These are phyloP conservation scores for Ageneiosus marmoratus DNA, from an alignment of 2,113 vertebrate genomes.

Conservation along the genomic window DNA sequence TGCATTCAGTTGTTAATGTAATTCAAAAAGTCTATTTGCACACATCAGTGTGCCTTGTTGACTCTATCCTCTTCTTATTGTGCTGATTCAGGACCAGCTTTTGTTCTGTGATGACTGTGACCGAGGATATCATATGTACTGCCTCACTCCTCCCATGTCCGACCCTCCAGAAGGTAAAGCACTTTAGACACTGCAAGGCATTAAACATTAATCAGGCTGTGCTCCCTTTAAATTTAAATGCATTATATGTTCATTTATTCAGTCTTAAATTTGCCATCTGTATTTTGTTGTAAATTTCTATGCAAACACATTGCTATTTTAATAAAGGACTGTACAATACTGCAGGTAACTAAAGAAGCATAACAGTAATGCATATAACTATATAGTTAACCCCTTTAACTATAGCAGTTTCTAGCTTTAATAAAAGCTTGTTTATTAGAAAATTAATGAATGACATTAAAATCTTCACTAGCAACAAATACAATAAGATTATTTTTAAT, in stretches of 20 bases:
- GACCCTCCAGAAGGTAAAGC: constrained; percentile 89
- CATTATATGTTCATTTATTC: background rate
- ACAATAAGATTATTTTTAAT: background rate
- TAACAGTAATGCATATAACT: too few relatives aligned
- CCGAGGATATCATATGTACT: constrained; percentile 93
- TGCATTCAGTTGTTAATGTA: background rate
- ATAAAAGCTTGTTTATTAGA: background rate
- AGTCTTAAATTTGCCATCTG: background rate
- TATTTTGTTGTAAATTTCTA: background rate
- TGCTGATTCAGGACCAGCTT: constrained; percentile 81
- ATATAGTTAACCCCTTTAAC: background rate
- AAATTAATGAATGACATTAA: too few relatives aligned
- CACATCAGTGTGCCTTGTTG: background rate
- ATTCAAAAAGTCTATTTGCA: background rate
- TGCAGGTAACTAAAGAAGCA: background rate
- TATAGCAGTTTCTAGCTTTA: background rate
- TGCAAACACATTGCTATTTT: background rate
- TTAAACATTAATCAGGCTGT: background rate
- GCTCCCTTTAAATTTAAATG: background rate
- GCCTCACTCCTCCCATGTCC: constrained; percentile 88
- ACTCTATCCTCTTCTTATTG: constrained; percentile 19
- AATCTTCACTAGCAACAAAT: background rate
- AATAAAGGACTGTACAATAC: background rate
- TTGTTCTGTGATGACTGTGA: constrained; percentile 94
- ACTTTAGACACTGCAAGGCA: background rate